Base-by-base conservation (phyloP, 1,140 invertebrate species). In the Drosophila nebulosa region DNA sequence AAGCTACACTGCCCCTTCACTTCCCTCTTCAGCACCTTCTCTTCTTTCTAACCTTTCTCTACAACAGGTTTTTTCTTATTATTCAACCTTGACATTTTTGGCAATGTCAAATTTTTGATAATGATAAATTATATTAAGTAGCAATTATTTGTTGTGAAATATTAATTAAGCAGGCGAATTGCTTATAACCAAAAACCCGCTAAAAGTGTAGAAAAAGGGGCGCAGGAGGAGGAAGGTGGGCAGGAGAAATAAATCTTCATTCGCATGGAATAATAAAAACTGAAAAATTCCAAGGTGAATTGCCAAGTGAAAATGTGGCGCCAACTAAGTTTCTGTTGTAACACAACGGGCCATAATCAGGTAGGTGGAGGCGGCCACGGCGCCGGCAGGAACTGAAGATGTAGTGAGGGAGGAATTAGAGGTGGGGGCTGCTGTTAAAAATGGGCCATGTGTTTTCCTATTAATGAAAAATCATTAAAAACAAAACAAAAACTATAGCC, bases 11-110 rank as follows among this genome's bases (percentile, higher is more conserved):
- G 7, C 7, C 16, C 39, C 39, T 7, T 10, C 39, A 9, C 7
- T 9, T 3, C 9, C 9, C 7, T 21, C 3, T 14, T 14, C 3
- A 30, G 24, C 2, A 26, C 4, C 12, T 36, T 14, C 6, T 24
- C 50, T 14, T 69, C 21, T 62, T 46, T 67, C 30, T 32, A 3
- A 32, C 30, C 30, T 46, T 26, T 32, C 27, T 21, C 14, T 12
- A 36, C 16, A 46, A 21, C 57, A 35, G 36, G 27, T 26, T 35
- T 24, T 26, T 35, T 24, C 65, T 74, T 51, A 61, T 67, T 26
- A 39, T 30, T 61, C 67, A 60, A 74, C 70, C 71, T 74, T 74
- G 71, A 74, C 71, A 74, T 74, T 74, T 66, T 46, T 56, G 36
- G 35, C 64, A 74, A 74, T 67, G 70, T 74, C 71, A 67, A 67